phyloP scores from a whole-genome alignment of 2,888 invertebrate species.

The Sericinus montela region DNA sequence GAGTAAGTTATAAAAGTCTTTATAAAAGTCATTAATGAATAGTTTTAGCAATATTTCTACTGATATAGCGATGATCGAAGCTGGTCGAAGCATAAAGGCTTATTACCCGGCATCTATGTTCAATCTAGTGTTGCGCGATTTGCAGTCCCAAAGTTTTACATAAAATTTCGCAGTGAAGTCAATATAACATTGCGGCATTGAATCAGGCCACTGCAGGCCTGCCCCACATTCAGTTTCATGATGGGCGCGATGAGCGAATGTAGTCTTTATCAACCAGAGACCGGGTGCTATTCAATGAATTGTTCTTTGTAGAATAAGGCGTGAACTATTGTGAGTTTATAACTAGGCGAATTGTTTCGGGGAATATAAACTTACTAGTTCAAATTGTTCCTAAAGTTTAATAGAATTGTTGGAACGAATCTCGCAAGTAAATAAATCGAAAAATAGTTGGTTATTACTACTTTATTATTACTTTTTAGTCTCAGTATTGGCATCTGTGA shows the following conservation, averaged over 20 bases:
- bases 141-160: neutral
- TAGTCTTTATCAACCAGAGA: constrained; percentile 35
- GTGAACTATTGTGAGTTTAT: constrained; percentile 24
- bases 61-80: too few species aligned
- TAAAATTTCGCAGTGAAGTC: constrained; percentile 13
- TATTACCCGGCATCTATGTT: too few species aligned
- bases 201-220: constrained; percentile 69
- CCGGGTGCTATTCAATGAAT: constrained; percentile 29
- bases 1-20: too few species aligned
- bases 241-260: constrained; percentile 37
- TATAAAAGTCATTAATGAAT: too few species aligned
- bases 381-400: constrained; percentile 19
- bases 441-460: too few species aligned
- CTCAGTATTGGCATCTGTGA: too few species aligned
- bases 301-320: constrained; percentile 31
- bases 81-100: too few species aligned
- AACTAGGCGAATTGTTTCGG: constrained; percentile 27
- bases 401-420: too few species aligned
- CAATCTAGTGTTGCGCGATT: too few species aligned
- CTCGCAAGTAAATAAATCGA: too few species aligned
- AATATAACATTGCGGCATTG: constrained; percentile 40
- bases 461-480: too few species aligned
- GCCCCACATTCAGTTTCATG: constrained; percentile 61
- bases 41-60: too few species aligned
- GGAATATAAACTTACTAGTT: constrained; percentile 32